phyloP scores from a whole-genome alignment of 2,888 invertebrate species.

The Crioceris asparagi region DNA sequence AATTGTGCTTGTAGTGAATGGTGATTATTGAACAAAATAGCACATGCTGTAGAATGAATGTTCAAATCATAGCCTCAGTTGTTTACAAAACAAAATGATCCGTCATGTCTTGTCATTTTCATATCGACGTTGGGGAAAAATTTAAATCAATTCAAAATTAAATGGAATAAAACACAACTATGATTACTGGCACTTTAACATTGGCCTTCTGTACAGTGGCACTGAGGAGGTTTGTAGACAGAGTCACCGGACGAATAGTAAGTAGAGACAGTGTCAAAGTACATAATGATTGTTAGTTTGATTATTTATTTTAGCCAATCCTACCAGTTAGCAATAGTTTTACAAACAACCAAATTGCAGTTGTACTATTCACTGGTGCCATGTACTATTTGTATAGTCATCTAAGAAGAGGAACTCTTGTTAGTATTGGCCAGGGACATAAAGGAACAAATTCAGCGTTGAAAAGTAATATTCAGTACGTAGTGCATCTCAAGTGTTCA shows the following conservation, averaged over 20 bases:
- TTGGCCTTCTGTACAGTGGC: conserved; percentile 17
- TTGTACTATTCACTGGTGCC: conserved; percentile 15
- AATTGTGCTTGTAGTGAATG: too few species aligned
- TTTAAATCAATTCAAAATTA: too few species aligned
- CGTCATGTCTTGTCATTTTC: too few species aligned
- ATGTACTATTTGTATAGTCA: conserved; percentile 13
- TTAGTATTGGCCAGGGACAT: conserved; percentile 14
- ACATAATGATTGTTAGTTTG: background rate
- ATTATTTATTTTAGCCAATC: conserved; percentile 8
- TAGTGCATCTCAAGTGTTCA: background rate
- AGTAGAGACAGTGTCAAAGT: too few species aligned
- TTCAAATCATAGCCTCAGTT: too few species aligned
- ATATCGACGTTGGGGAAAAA: too few species aligned
- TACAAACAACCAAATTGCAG: conserved; percentile 10
- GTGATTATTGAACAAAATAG: too few species aligned
- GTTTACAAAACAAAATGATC: too few species aligned
- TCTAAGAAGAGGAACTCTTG: conserved; percentile 14
- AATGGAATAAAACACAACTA: too few species aligned
- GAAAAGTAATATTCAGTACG: background rate
- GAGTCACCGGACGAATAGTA: conserved; percentile 12
- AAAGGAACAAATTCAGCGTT: too few species aligned
- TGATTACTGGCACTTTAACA: conserved; percentile 15
- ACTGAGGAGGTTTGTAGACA: conserved; percentile 14
- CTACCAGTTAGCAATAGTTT: conserved; percentile 7
- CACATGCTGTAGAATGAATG: too few species aligned